Conservation (phyloP, 2,113 vertebrate genomes). For the Coreoperca whiteheadi region DNA sequence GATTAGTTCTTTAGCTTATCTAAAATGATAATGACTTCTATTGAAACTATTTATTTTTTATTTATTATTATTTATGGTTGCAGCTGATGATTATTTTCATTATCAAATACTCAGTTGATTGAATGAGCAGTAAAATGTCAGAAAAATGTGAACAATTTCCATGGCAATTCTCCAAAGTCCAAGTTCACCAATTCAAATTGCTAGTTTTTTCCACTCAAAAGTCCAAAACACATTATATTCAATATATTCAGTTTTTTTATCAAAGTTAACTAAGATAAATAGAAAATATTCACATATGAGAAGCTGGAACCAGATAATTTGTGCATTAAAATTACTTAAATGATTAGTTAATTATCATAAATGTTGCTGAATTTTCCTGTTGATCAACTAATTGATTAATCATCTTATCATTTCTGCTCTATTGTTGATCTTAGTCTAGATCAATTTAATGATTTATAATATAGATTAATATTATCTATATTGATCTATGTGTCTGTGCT, state of each 20-base stretch:
- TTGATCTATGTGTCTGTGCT: conserved; percentile 7
- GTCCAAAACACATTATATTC: neutral
- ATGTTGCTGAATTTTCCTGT: neutral
- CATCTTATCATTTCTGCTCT: conserved; percentile 10
- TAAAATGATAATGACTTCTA: neutral
- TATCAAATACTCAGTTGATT: neutral
- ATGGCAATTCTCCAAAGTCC: neutral
- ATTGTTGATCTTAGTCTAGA: conserved; percentile 17
- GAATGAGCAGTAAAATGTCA: neutral
- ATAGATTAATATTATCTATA: conserved; percentile 18
- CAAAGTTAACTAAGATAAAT: too few species aligned
- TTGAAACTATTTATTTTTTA: neutral
- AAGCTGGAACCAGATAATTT: neutral
- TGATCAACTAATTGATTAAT: neutral
- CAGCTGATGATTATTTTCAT: neutral
- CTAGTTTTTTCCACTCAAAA: neutral
- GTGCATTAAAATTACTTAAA: neutral
- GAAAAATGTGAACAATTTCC: neutral
- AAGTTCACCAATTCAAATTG: neutral
- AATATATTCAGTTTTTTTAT: neutral
- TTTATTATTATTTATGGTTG: neutral
- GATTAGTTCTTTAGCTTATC: neutral
- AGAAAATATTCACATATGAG: neutral
- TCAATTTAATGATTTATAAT: conserved; percentile 9
- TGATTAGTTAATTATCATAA: neutral